Conservation (phyloP, 2,113 vertebrate genomes). For the Myotis davidii region DNA sequence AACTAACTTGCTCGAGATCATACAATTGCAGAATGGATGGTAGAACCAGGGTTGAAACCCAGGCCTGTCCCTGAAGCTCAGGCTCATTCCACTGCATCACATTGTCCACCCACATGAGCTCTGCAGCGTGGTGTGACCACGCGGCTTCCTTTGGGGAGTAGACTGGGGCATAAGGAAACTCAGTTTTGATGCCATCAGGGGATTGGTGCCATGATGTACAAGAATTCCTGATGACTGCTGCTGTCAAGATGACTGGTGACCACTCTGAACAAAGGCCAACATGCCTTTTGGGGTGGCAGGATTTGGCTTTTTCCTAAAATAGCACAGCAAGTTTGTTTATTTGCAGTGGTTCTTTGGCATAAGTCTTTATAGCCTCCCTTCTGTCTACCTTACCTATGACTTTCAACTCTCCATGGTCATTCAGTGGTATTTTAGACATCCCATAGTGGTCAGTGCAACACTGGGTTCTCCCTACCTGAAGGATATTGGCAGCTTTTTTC, state of each 20-base stretch:
- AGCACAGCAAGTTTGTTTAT: background rate
- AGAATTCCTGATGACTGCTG: background rate
- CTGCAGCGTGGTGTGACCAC: background rate
- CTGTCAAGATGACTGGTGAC: background rate
- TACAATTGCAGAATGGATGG: background rate
- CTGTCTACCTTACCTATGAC: background rate
- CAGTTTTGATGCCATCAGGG: background rate
- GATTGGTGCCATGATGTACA: background rate
- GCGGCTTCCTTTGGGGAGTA: background rate
- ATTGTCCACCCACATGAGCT: background rate
- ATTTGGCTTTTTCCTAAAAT: background rate
- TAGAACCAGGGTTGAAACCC: background rate
- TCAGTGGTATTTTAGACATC: background rate
- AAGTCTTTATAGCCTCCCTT: background rate
- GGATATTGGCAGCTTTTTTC: background rate
- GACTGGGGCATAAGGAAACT: background rate
- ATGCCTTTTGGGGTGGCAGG: background rate
- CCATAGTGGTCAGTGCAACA: background rate
- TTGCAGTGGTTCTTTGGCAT: background rate
- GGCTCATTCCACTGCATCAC: background rate
- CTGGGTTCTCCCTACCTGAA: background rate
- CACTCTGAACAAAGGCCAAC: background rate
- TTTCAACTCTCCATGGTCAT: background rate
- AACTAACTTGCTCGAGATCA: background rate
- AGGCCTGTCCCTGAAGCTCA: background rate